phyloP scores from a whole-genome alignment of 2,797 vertebrate species.

The Karalla daura region DNA sequence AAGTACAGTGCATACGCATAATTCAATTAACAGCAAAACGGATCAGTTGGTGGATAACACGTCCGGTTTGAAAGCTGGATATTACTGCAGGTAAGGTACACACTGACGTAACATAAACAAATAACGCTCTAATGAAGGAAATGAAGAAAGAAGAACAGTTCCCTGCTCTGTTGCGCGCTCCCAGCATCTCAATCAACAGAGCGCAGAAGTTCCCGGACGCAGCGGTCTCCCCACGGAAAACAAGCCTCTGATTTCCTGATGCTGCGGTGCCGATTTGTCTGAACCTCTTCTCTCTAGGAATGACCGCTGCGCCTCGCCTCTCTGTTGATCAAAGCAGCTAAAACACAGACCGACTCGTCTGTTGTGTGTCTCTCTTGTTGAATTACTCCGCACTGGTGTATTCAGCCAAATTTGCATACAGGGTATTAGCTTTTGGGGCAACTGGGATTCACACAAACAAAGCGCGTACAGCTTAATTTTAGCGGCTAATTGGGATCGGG shows the following conservation, averaged over 20 bases:
- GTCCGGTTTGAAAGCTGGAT: background rate
- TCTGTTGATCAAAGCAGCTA: constrained; percentile 69
- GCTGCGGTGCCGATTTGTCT: constrained; percentile 36
- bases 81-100: background rate
- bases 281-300: constrained; percentile 65
- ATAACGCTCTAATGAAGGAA: background rate
- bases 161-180: background rate
- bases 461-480: constrained; percentile 77
- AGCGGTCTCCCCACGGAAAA: constrained; percentile 23
- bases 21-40: constrained; percentile 10
- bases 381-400: constrained; percentile 54
- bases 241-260: constrained; percentile 24
- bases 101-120: background rate
- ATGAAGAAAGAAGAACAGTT: background rate
- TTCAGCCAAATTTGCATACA: constrained; percentile 72
- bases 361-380: constrained; percentile 66
- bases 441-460: constrained; percentile 71
- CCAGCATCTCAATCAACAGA: constrained; percentile 14
- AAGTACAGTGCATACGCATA: background rate
- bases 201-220: constrained; percentile 6
- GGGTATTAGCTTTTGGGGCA: constrained; percentile 75
- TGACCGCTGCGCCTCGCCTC: constrained; percentile 61
- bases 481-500: constrained; percentile 81
- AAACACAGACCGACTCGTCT: constrained; percentile 60
- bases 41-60: background rate